phyloP scores from a whole-genome alignment of 2,888 invertebrate species.

The Malthinus seriepunctatus region DNA sequence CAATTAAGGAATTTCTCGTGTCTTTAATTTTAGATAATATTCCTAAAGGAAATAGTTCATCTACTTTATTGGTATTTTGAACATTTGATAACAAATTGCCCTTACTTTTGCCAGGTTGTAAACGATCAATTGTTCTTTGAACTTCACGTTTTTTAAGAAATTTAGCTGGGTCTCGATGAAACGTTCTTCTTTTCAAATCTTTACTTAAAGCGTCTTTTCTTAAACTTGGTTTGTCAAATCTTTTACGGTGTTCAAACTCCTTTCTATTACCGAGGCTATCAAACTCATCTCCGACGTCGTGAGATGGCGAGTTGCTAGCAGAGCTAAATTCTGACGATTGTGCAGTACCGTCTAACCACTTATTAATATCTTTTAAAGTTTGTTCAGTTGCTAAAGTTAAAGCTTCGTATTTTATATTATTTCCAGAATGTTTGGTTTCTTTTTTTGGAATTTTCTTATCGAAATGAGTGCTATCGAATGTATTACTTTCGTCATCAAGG shows the following conservation, averaged over 20 bases:
- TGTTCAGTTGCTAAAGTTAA: conserved; percentile 74
- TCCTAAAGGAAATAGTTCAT: conserved; percentile 62
- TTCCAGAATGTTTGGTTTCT: conserved; percentile 42
- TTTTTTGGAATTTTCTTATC: conserved; percentile 38
- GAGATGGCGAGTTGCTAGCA: conserved; percentile 76
- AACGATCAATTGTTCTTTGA: conserved; percentile 79
- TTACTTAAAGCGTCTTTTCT: conserved; percentile 54
- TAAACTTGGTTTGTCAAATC: conserved; percentile 50
- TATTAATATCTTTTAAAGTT: conserved; percentile 84
- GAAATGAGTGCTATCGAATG: conserved; percentile 42
- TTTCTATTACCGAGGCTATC: conserved; percentile 55
- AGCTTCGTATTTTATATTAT: conserved; percentile 61
- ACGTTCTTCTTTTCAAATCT: conserved; percentile 57
- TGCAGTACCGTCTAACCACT: conserved; percentile 86
- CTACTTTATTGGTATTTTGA: conserved; percentile 60
- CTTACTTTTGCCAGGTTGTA: conserved; percentile 87
- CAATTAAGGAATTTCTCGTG: conserved; percentile 59
- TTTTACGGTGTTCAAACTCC: conserved; percentile 55
- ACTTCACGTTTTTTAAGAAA: conserved; percentile 66
- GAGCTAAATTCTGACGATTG: conserved; percentile 76
- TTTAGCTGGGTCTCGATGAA: conserved; percentile 47
- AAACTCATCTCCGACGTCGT: conserved; percentile 67
- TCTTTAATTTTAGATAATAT: conserved; percentile 63
- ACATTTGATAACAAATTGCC: conserved; percentile 79
- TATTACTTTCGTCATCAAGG: conserved; percentile 46